Evolutionary conservation across 2,888 invertebrate species (phyloP), one percentile per base, ranked within the genome.

Genomic region (Camponotus fellah): DNA sequence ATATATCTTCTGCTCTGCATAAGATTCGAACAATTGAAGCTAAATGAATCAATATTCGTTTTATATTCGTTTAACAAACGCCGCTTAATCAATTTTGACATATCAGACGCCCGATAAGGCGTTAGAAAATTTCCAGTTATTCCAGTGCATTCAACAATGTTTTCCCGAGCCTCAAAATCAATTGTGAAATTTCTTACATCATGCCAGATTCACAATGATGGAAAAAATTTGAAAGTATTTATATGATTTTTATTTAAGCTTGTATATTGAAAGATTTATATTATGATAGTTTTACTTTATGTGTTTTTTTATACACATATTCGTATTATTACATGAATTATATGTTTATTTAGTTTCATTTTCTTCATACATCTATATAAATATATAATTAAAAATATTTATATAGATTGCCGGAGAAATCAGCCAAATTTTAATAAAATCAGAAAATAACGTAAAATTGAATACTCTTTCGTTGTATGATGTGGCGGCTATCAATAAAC

Each of bases 131-230:
- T 93, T 86, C 49, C 90, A 91, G 92, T 93, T 89, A 90, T 64
- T 72, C 43, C 71, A 64, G 56, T 79, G 87, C 64, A 72, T 79
- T 68, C 81, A 82, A 88, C 56, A 88, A 94, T 94, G 93, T 92
- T 94, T 91, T 92, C 92, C 86, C 93, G 92, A 80, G 89, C 92
- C 82, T 87, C 93, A 46, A 94, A 94, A 92, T 93, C 91, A 37
- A 81, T 92, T 17, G 93, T 91, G 68, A 92, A 91, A 80, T 86
- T 83, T 65, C 43, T 93, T 40, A 87, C 91, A 10, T 92, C 91
- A 56, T 84, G 89, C 62, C 90, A 84, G 32, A 90, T 84, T 21
- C 88, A 91, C 69, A 86, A 84, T 56, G 84, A 83, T 40, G 89
- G 88, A 53, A 87, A 87, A 17, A 91, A 87, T 80, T 74, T 92